phyloP scores from a whole-genome alignment of 2,888 invertebrate species.

The Caenorhabditis doughertyi region DNA sequence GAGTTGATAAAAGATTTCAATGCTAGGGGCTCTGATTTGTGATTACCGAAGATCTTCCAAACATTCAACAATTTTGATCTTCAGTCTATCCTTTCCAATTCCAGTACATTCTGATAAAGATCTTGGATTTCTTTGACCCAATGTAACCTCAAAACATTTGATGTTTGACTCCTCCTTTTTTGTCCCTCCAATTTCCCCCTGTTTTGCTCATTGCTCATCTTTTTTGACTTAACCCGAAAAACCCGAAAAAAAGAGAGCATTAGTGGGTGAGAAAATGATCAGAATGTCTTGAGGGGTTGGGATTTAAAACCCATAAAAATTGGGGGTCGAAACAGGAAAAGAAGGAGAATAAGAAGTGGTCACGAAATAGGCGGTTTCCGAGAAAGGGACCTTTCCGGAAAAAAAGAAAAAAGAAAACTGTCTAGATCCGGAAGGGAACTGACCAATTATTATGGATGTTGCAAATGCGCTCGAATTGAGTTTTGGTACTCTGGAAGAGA shows the following conservation, averaged over 20 bases:
- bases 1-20: too few relatives aligned
- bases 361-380: constrained; percentile 56
- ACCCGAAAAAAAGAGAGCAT: constrained; percentile 10
- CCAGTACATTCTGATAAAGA: too few relatives aligned
- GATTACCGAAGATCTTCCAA: too few relatives aligned
- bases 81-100: too few relatives aligned
- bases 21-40: too few relatives aligned
- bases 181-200: neutral
- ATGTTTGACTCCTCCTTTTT: constrained; percentile 8
- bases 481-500: too few relatives aligned
- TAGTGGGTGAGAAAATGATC: constrained; percentile 52
- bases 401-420: neutral
- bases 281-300: constrained; percentile 47
- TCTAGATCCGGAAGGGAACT: constrained; percentile 37
- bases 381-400: constrained; percentile 23
- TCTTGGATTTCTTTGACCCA: too few relatives aligned
- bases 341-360: constrained; percentile 25
- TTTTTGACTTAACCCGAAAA: neutral
- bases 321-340: neutral
- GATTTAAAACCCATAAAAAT: constrained; percentile 45
- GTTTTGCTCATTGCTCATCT: constrained; percentile 10
- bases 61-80: too few relatives aligned
- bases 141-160: neutral
- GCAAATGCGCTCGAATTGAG: neutral
- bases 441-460: neutral